These are phyloP conservation scores for Mugil cephalus DNA, from an alignment of 2,113 vertebrate species.

Conservation along the genomic window DNA sequence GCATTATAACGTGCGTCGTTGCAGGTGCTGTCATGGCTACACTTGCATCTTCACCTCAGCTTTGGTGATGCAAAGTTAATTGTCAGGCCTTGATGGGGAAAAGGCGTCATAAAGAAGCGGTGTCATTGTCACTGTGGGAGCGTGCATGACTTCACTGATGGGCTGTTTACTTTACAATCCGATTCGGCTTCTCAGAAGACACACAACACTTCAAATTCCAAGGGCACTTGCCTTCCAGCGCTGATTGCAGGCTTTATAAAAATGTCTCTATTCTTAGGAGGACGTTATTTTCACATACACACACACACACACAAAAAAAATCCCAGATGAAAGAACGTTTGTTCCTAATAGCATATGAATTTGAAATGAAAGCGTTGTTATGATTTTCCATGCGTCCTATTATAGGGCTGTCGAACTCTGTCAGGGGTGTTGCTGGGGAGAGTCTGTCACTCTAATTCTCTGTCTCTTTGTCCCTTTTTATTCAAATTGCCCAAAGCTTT, in stretches of 20 bases:
- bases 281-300: constrained; percentile 51
- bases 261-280: constrained; percentile 49
- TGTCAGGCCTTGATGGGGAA: neutral
- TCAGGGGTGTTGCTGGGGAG: constrained; percentile 28
- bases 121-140: constrained; percentile 16
- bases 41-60: neutral
- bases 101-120: neutral
- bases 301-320: constrained; percentile 37
- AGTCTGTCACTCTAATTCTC: constrained; percentile 53
- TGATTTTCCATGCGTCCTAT: constrained; percentile 45
- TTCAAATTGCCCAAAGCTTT: constrained; percentile 52
- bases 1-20: neutral
- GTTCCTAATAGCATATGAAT: constrained; percentile 55
- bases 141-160: constrained; percentile 27
- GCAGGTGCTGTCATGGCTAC: too few species aligned
- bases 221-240: constrained; percentile 28
- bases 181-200: constrained; percentile 32
- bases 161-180: constrained; percentile 31
- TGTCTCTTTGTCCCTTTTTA: constrained; percentile 33
- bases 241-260: constrained; percentile 63
- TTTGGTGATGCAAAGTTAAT: neutral
- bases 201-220: constrained; percentile 44
- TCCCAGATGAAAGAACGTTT: constrained; percentile 55
- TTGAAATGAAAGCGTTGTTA: constrained; percentile 46
- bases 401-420: constrained; percentile 53